Conservation (phyloP, 2,888 invertebrate species). For the Lasioglossum calceatum region DNA sequence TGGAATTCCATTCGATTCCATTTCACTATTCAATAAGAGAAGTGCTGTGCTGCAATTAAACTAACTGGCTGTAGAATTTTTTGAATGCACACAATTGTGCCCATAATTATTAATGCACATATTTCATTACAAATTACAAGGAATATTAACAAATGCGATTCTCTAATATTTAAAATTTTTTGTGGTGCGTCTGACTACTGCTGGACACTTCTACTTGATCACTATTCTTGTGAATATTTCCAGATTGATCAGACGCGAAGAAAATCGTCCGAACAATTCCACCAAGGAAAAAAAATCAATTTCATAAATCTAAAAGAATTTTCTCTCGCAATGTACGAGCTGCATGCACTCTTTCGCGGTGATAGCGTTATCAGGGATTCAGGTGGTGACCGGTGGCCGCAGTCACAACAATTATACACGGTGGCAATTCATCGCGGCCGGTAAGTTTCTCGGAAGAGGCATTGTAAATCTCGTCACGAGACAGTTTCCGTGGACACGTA, state of each 20-base stretch:
- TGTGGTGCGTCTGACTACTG: neutral
- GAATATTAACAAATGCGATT: too few relatives aligned
- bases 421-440: slow-evolving; percentile 37
- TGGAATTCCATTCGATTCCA: neutral
- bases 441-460: slow-evolving; percentile 48
- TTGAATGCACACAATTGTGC: neutral
- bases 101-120: neutral
- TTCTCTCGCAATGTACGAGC: neutral
- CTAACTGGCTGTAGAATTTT: neutral
- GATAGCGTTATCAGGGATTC: neutral
- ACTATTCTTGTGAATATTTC: neutral
- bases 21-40: neutral
- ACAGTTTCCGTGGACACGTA: slow-evolving; percentile 55
- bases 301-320: neutral
- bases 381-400: neutral
- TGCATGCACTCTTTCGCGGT: neutral
- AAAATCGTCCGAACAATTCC: neutral
- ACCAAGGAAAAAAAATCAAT: neutral
- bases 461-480: slow-evolving; percentile 63
- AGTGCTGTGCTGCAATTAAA: neutral
- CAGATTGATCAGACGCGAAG: neutral
- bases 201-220: neutral
- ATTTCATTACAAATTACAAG: neutral
- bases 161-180: neutral
- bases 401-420: slow-evolving; percentile 21